Evolutionary conservation across 2,888 invertebrate genomes (phyloP).

Genomic region (Sturmia bella): DNA sequence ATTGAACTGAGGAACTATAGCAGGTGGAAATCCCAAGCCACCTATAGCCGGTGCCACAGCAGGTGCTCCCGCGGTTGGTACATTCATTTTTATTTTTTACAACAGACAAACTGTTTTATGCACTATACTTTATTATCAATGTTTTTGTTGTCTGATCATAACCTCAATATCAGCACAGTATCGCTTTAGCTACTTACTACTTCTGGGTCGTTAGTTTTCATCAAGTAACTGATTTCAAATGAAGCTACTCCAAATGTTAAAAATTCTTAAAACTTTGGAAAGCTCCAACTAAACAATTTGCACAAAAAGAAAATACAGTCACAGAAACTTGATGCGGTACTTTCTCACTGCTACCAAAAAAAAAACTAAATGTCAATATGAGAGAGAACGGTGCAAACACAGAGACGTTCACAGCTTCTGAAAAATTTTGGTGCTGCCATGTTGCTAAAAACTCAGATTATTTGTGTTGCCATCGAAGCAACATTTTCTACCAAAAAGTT

Average conservation of each 20-base stretch:
- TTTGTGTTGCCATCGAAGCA: too few relatives aligned
- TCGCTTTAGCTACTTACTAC: neutral
- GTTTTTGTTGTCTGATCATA: slow-evolving; percentile 54
- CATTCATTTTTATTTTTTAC: slow-evolving; percentile 76
- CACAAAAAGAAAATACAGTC: slow-evolving; percentile 24
- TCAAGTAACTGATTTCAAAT: neutral
- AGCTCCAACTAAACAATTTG: slow-evolving; percentile 12
- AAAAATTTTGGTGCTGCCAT: neutral
- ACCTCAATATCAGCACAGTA: slow-evolving; percentile 56
- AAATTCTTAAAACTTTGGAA: neutral
- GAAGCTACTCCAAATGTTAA: neutral
- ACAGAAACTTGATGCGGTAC: slow-evolving; percentile 38
- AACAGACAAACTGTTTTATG: slow-evolving; percentile 1
- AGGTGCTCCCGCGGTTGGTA: slow-evolving; percentile 80
- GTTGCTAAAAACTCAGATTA: neutral
- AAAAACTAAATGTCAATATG: slow-evolving; percentile 38
- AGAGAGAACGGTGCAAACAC: slow-evolving; percentile 19
- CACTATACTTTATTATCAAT: too few relatives aligned
- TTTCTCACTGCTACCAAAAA: slow-evolving; percentile 39
- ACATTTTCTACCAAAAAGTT: too few relatives aligned
- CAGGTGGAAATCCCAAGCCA: slow-evolving; percentile 82
- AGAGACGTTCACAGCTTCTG: slow-evolving; percentile 15
- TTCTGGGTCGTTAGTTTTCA: neutral
- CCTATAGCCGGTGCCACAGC: slow-evolving; percentile 76
- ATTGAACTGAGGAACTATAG: slow-evolving; percentile 86